Base-by-base conservation (phyloP, 2,888 invertebrate species). In the Drosophila anomelani region DNA sequence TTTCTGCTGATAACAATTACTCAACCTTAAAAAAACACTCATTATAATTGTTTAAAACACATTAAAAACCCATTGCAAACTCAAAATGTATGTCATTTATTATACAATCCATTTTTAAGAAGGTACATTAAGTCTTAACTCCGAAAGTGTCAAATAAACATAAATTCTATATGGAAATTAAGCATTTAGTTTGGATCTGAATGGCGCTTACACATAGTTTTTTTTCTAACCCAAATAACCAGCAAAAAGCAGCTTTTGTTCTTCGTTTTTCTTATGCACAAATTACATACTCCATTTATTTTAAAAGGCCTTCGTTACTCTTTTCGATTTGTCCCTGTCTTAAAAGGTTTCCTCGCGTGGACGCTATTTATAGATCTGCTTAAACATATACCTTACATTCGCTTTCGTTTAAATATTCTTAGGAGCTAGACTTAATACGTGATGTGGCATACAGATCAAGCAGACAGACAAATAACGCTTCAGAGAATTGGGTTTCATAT, bases 221-320 rank as follows among this genome's bases (percentile, higher is more conserved):
- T 67, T 34, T 29, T 63, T 54, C 1, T n/a, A 34, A 47, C 13
- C 63, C 23, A 26, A 29, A 39, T 17, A 54, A 15, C 9, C 34
- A 20, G 9, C 9, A 20, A 41, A 34, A 43, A 36, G 8, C 20
- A 1, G 3, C 4, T 36, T 41, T n/a, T 34, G 3, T 32, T 39
- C 20, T 23, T 39, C 13, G 32, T 47, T 23, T 34, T 47, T 23
- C 44, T 32, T 53, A 41, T 20, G 64, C 55, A 68, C 23, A 64
- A 17, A 54, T 54, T 54, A 54, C 38, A 49, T 10, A 46, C 36
- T 68, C 56, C 56, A 36, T 12, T 60, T 60, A 59, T 61, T 59
- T 61, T 58, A 41, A 66, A 81, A 77, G 81, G 74, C 80, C 68
- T 67, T 78, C 44, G 58, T 76, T 79, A 55, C 55, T 79, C 29